Base-by-base conservation (phyloP, 1,140 invertebrate species). In the Atta colombica region DNA sequence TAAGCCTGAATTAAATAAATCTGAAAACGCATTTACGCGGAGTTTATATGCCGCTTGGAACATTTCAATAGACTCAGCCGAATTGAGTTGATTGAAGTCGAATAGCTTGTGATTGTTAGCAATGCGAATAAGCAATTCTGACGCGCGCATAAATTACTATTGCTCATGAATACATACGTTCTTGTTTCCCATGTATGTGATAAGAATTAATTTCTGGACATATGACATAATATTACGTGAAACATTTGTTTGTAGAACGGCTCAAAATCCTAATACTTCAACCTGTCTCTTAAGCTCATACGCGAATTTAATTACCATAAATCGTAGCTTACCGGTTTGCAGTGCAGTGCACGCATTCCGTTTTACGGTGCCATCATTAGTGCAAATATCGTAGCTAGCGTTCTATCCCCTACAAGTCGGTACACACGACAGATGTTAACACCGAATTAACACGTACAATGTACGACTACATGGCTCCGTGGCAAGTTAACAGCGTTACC, bases 401-500 rank as follows among this genome's bases (percentile, higher is more conserved):
- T 74, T 61, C 80, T 74, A 74, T 72, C 80, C 31, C 14, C 69
- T 49, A 35, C 80, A 75, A 84, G 80, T 84, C 69, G 55, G 68
- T 28, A 35, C 69, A 74, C 28, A 75, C 72, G 89, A 88, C 88
- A 90, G 81, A 82, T 90, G 89, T 90, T 90, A 89, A 90, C 88
- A 88, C 53, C 71, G 86, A 85, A 88, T 90, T 90, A 90, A 86
- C 88, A 85, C 66, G 88, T 78, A 77, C 85, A 81, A 58, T 71
- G 88, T 66, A 39, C 55, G 53, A 77, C 81, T 51, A 55, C 74
- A 58, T 12, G 18, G 65, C 28, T 60, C 74, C 55, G 66, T 74
- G 71, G 85, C 61, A 87, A 89, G 86, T 90, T 90, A 90, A 90
- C 89, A 78, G 51, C 86, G 86, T 90, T 61, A 58, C 81, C 78